phyloP scores from a whole-genome alignment of 2,888 invertebrate species.

The Oeneis ivallda region DNA sequence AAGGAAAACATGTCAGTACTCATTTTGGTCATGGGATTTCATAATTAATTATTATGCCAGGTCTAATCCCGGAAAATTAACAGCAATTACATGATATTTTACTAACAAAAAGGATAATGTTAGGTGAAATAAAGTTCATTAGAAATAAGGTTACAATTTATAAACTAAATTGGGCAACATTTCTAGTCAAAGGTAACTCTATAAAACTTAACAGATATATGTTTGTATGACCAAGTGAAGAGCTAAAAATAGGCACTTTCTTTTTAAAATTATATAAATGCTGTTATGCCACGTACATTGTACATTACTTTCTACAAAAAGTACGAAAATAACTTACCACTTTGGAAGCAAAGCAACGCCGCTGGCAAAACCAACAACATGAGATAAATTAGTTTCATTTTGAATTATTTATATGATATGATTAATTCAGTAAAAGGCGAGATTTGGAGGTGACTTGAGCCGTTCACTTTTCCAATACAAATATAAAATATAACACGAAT shows the following conservation, averaged over 20 bases:
- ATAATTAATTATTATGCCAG: background rate
- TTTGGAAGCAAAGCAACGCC: conserved; percentile 85
- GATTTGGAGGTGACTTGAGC: conserved; percentile 58
- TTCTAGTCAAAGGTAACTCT: no score
- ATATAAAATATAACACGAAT: conserved; percentile 39
- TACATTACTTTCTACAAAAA: conserved; percentile 45
- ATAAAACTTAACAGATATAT: background rate
- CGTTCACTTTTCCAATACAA: conserved; percentile 65
- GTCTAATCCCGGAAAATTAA: background rate
- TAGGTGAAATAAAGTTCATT: background rate
- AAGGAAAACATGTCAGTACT: background rate
- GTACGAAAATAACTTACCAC: conserved; percentile 82
- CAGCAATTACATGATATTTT: background rate
- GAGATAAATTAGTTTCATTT: conserved; percentile 87
- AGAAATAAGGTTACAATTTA: background rate
- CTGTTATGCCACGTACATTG: conserved; percentile 72
- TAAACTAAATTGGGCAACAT: background rate
- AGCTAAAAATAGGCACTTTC: conserved; percentile 48
- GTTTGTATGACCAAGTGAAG: conserved; percentile 11
- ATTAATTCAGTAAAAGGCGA: conserved; percentile 49
- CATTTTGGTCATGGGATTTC: background rate
- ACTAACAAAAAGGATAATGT: background rate
- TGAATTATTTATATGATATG: conserved; percentile 51
- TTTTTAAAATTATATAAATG: conserved; percentile 50
- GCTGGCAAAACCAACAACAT: conserved; percentile 86